Conservation (phyloP, 2,113 vertebrate species). For the Dunckerocampus dactyliophorus region DNA sequence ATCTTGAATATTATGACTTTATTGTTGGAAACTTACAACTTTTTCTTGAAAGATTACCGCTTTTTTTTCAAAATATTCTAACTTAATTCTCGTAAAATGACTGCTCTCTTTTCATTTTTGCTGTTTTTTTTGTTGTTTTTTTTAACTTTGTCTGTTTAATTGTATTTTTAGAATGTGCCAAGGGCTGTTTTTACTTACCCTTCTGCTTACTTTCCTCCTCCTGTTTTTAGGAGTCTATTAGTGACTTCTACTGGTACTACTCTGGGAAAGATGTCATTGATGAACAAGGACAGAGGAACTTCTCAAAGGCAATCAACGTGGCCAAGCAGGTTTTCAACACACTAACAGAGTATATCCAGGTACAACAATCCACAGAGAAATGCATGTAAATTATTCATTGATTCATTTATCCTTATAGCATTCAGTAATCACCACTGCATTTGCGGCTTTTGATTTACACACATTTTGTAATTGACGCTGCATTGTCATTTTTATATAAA, state of each 20-base stretch:
- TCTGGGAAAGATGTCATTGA: conserved; percentile 96
- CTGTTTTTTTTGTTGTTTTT: background rate
- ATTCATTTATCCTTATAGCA: background rate
- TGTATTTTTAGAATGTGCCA: too few relatives aligned
- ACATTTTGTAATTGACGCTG: background rate
- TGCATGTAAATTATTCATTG: background rate
- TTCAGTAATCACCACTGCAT: background rate
- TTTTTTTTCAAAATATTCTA: too few relatives aligned
- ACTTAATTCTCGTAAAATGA: too few relatives aligned
- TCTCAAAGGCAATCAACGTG: conserved; percentile 97
- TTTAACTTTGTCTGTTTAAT: background rate
- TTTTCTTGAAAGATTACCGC: too few relatives aligned
- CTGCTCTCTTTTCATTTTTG: too few relatives aligned
- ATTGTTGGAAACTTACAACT: too few relatives aligned
- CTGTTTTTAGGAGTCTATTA: conserved; percentile 87
- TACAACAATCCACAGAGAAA: conserved; percentile 44
- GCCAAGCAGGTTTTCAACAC: conserved; percentile 98
- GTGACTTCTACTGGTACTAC: conserved; percentile 98
- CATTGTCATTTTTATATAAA: background rate
- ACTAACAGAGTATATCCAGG: conserved; percentile 96
- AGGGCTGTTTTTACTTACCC: background rate
- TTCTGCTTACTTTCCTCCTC: background rate
- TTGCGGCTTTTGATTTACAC: background rate
- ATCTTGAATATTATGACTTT: too few relatives aligned
- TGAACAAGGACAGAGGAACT: conserved; percentile 93